Conservation (phyloP, 1,140 invertebrate genomes). For the Caligus rogercresseyi region DNA sequence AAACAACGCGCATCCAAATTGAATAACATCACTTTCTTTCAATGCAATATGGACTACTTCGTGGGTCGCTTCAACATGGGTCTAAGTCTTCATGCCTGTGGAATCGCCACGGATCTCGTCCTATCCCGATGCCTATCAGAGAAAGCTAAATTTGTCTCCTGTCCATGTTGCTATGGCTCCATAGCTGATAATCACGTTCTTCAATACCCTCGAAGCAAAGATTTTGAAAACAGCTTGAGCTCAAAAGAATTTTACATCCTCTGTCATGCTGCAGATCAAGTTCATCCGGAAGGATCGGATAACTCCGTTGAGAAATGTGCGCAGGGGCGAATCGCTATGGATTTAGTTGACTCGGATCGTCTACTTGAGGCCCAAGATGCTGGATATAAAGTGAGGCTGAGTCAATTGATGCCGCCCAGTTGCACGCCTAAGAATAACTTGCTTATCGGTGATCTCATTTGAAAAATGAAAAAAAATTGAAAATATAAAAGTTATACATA, state of each 20-base stretch:
- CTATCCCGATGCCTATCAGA: constrained; percentile 57
- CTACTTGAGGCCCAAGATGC: constrained; percentile 47
- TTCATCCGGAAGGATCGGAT: constrained; percentile 37
- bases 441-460: constrained; percentile 46
- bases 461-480: no score
- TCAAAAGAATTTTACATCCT: constrained; percentile 54
- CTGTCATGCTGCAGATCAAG: constrained; percentile 70
- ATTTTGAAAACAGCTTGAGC: constrained; percentile 36
- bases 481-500: no score
- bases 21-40: constrained; percentile 57
- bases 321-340: constrained; percentile 64
- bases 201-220: constrained; percentile 40
- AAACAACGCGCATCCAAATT: constrained; percentile 30
- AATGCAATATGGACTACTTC: constrained; percentile 49
- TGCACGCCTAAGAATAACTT: constrained; percentile 89
- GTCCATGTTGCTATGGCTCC: constrained; percentile 85
- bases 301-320: constrained; percentile 46
- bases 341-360: constrained; percentile 67
- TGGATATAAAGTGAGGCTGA: constrained; percentile 53
- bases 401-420: constrained; percentile 50
- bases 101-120: constrained; percentile 80
- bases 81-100: constrained; percentile 76
- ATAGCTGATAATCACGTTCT: constrained; percentile 50
- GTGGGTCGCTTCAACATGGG: constrained; percentile 50
- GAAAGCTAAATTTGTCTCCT: constrained; percentile 64